phyloP scores from a whole-genome alignment of 2,888 invertebrate species.

The Bedellia somnulentella region DNA sequence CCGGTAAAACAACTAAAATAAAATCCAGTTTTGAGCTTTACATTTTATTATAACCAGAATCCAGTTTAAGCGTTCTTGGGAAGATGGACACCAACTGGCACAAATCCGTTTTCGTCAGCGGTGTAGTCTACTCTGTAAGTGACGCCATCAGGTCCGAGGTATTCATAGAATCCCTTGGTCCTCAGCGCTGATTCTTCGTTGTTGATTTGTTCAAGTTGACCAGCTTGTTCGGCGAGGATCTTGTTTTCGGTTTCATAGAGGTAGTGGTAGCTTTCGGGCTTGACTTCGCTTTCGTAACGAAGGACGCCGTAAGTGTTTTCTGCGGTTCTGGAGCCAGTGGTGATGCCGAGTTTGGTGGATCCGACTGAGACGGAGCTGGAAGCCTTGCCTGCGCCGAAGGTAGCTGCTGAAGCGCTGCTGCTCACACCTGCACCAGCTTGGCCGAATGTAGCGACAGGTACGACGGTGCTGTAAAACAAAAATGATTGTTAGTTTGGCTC shows the following conservation, averaged over 20 bases:
- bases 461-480: too few relatives aligned
- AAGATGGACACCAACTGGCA: constrained; percentile 32
- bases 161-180: constrained; percentile 45
- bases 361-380: not conserved
- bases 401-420: not conserved
- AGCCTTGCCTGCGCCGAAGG: not conserved
- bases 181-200: constrained; percentile 26
- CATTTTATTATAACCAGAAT: constrained; percentile 9
- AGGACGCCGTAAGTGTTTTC: constrained; percentile 26
- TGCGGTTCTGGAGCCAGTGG: constrained; percentile 2
- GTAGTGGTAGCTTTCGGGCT: constrained; percentile 44
- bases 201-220: constrained; percentile 32
- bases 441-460: too few relatives aligned
- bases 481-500: too few relatives aligned
- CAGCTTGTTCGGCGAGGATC: constrained; percentile 45
- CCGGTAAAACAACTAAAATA: not conserved
- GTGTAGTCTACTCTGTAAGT: constrained; percentile 50
- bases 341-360: not conserved
- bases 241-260: constrained; percentile 53
- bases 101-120: constrained; percentile 48
- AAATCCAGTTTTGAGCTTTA: not conserved
- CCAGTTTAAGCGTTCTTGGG: constrained; percentile 26
- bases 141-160: constrained; percentile 39
- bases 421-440: not conserved
- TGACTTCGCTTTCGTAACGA: constrained; percentile 34